Base-by-base conservation (phyloP, 1,140 invertebrate genomes). In the Lysiphlebus fabarum region DNA sequence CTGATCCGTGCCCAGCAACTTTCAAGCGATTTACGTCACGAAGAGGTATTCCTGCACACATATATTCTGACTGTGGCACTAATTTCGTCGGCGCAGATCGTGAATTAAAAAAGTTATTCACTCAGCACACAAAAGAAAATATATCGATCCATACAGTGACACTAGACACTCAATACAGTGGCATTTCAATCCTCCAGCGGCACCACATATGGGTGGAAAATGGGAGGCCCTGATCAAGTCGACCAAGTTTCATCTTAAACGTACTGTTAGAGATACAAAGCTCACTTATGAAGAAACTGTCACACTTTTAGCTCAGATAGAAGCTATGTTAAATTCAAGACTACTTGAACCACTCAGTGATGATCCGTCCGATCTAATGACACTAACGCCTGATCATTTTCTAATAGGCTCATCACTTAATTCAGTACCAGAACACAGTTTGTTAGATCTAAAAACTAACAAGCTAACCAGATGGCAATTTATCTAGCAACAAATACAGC, bases 181-280 rank as follows among this genome's bases (percentile, higher is more conserved):
- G 73, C 33, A 68, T 7, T 75, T 77, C 56, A 74, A 68, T 56
- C 73, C 75, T 3, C 69, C 76, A 9, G 10, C 34, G 3, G 65
- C 71, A n/a, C 72, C 75, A 10, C 69, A 76, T 12, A 54, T 61
- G 40, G 58, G 59, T 1, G 62, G 59, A 38, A 37, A 63, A 6
- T 77, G 75, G 68, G 77, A 79, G 59, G 62, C 67, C 5, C 70
- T 62, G 0, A 67, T 78, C 0, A 56, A 57, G 42, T 56, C 6
- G 7, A 60, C 68, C 0, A 77, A 77, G 56, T 49, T 56, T 12
- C 71, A 73, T 50, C 47, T 75, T 0, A 37, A 34, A 4, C 36
- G 63, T 11, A 51, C 56, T 0, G 49, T 67, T 1, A 44, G 45
- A 4, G 38, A 56, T 9, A 38, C 33, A 5, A 17, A 12, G 6